Conservation (phyloP, 2,797 vertebrate genomes). For the Hypotaenidia philippensis region DNA sequence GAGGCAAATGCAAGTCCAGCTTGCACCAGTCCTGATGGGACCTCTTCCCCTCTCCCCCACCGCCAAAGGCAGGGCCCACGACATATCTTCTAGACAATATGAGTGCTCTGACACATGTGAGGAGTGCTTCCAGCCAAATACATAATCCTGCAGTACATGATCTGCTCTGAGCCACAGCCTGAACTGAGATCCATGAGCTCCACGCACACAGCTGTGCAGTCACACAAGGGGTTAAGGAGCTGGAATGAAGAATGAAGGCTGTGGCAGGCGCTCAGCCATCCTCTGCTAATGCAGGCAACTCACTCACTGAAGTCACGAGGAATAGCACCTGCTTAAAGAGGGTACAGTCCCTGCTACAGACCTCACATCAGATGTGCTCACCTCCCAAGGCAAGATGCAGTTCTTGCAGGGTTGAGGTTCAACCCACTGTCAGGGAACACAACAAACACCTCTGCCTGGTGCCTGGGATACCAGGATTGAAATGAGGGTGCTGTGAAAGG, state of each 20-base stretch:
- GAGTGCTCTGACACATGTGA: neutral
- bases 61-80: neutral
- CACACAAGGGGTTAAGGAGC: neutral
- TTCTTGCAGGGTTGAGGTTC: neutral
- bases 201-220: neutral
- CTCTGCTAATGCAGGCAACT: neutral
- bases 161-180: neutral
- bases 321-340: neutral
- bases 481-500: neutral
- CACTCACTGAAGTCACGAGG: neutral
- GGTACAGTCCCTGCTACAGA: neutral
- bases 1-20: neutral
- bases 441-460: neutral
- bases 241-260: neutral
- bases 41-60: neutral
- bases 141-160: neutral
- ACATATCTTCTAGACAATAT: neutral
- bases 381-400: neutral
- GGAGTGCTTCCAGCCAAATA: neutral
- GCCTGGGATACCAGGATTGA: accelerated
- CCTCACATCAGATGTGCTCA: neutral
- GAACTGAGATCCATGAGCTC: neutral
- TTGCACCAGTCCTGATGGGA: accelerated
- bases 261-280: neutral
- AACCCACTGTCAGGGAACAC: neutral